Conservation (phyloP, 2,888 invertebrate species). For the Caenorhabditis becei region DNA sequence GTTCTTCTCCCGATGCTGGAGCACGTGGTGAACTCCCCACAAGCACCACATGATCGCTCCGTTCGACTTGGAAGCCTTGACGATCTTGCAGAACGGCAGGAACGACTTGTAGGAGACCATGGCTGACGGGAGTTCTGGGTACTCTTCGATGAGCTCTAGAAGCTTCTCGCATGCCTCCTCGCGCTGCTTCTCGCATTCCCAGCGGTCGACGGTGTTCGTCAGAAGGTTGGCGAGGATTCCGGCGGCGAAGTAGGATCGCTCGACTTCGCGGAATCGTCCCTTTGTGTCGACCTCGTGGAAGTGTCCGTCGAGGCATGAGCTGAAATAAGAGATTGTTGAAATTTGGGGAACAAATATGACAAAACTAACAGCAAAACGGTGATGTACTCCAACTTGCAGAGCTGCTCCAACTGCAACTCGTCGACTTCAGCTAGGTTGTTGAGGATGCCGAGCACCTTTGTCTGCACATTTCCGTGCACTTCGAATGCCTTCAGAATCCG, state of each 20-base stretch:
- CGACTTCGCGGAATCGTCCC: slow-evolving; percentile 84
- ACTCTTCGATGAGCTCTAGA: slow-evolving; percentile 83
- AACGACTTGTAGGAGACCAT: slow-evolving; percentile 89
- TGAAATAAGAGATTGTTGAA: slow-evolving; percentile 31
- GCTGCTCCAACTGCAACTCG: slow-evolving; percentile 84
- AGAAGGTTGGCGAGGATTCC: slow-evolving; percentile 72
- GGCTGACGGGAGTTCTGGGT: slow-evolving; percentile 87
- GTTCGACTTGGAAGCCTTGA: slow-evolving; percentile 85
- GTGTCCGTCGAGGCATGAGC: slow-evolving; percentile 64
- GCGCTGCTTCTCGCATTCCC: slow-evolving; percentile 22
- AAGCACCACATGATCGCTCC: slow-evolving; percentile 88
- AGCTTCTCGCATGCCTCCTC: slow-evolving; percentile 59
- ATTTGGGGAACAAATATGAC: neutral
- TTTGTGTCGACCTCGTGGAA: slow-evolving; percentile 56
- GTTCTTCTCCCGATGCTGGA: slow-evolving; percentile 84
- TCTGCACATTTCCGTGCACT: slow-evolving; percentile 86
- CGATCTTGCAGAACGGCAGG: slow-evolving; percentile 87
- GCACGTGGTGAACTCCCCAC: slow-evolving; percentile 89
- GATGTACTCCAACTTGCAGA: slow-evolving; percentile 84
- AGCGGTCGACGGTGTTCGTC: slow-evolving; percentile 12
- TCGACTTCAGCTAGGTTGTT: slow-evolving; percentile 89
- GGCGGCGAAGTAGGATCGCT: slow-evolving; percentile 87
- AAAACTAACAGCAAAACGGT: slow-evolving; percentile 55
- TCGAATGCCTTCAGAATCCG: slow-evolving; percentile 85
- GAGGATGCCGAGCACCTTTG: slow-evolving; percentile 87